phyloP scores from a whole-genome alignment of 2,113 vertebrate genomes.

The Callaeas wilsoni region DNA sequence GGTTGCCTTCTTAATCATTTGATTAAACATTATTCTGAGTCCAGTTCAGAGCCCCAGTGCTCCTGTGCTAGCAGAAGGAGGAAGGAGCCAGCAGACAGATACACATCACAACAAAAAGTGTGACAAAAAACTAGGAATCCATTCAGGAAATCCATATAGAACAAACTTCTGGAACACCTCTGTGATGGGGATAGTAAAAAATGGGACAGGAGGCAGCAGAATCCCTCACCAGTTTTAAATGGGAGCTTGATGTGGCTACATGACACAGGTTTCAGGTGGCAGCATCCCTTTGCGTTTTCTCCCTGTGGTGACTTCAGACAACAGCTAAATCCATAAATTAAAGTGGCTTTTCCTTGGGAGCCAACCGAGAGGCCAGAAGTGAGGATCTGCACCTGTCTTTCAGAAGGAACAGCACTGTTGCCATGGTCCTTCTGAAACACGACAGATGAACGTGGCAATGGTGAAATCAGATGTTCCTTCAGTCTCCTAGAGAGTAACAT shows the following conservation, averaged over 20 bases:
- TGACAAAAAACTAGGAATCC: not conserved
- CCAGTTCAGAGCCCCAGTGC: not conserved
- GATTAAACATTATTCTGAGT: not conserved
- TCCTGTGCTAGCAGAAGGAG: not conserved
- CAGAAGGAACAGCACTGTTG: not conserved
- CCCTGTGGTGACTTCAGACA: not conserved
- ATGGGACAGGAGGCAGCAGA: not conserved
- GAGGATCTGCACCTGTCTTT: not conserved
- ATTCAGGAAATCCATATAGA: not conserved
- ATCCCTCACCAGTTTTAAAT: not conserved
- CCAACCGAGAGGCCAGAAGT: not conserved
- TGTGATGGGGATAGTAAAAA: not conserved
- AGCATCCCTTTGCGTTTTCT: not conserved
- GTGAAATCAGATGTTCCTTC: not conserved
- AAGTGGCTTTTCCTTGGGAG: not conserved
- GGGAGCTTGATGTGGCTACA: not conserved
- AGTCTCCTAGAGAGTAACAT: not conserved
- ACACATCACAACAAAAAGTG: not conserved
- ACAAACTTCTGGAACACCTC: not conserved
- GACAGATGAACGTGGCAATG: accelerated
- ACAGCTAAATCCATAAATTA: not conserved
- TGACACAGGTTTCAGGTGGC: not conserved
- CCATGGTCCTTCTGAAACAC: not conserved
- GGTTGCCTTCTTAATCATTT: not conserved
- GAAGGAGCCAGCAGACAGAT: not conserved